Base-by-base conservation (phyloP, 2,888 invertebrate species). In the Epirrhoe alternata region DNA sequence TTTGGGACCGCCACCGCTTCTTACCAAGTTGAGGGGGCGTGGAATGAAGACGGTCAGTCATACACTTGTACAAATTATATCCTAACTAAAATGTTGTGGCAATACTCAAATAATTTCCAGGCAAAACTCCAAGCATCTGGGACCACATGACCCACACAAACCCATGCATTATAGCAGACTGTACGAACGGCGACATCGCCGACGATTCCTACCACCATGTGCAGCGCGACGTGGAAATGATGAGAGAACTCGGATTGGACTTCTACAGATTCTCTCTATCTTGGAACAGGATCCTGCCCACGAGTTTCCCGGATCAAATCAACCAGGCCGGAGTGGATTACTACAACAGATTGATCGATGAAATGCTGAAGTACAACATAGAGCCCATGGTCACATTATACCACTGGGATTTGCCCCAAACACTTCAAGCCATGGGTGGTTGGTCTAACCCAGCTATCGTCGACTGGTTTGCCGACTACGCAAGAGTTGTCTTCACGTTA, bases 291-390 rank as follows among this genome's bases (percentile, higher is more conserved):
- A 85, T 96, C 31, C 80, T 95, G 54, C 95, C 95, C 0, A 91
- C 88, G 56, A 95, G 94, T 52, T 89, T 90, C 56, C 74, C 87
- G 0, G 86, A 93, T 57, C 76, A 84, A 6, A 81, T 95, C 16
- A 96, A 95, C 76, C 74, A 74, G 16, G 75, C 76, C 3, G 96
- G 95, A 7, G 88, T 96, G 5, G 83, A 92, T 50, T 95, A 95
- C 82, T 96, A 96, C 81, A 94, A 95, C 71, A 86, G 92, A 66
- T 78, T 96, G 1, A 94, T 96, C 51, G 84, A 95, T 74, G 94
- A 93, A 76, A 86, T 96, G 57, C 70, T 95, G 3, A 91, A 86
- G 24, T 94, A 94, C 71, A 94, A 92, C 38, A 95, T 96, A 58
- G 81, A 90, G 69, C 96, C 96, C 0, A 86, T 94, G 83, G 86